Conservation (phyloP, 2,888 invertebrate species). For the Himalopsyche tibetana region DNA sequence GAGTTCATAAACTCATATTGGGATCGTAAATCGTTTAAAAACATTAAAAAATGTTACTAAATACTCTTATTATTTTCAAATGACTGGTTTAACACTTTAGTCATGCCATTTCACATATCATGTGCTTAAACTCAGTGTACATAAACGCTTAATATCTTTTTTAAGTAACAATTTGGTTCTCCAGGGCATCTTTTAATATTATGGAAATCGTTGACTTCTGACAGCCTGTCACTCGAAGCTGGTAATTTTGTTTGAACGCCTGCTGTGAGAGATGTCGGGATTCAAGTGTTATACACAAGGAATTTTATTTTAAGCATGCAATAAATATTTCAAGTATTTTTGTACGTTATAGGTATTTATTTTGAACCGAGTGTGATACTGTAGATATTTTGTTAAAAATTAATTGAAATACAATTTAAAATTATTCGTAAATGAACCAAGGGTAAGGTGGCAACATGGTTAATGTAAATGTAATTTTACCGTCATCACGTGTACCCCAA, state of each 20-base stretch:
- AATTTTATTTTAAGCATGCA: no score
- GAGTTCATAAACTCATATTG: no score
- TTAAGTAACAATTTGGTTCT: background rate
- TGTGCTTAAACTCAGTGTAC: background rate
- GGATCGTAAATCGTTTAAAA: no score
- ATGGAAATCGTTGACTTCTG: background rate
- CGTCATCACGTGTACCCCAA: no score
- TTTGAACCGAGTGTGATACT: no score
- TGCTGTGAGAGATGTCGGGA: background rate
- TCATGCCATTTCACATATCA: background rate
- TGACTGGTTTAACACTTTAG: background rate
- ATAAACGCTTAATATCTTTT: background rate
- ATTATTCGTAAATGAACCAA: no score
- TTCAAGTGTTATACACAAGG: background rate
- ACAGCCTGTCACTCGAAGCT: conserved; percentile 1
- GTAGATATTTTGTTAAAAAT: no score
- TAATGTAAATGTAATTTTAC: no score
- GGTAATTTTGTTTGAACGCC: conserved; percentile 33
- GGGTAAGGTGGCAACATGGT: no score
- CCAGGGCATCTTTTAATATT: background rate
- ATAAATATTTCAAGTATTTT: no score
- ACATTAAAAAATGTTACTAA: background rate
- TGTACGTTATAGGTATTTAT: no score
- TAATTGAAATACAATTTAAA: no score
- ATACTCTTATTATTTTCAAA: background rate